Evolutionary conservation across 2,797 vertebrate species (phyloP).

Genomic region (Argya squamiceps): DNA sequence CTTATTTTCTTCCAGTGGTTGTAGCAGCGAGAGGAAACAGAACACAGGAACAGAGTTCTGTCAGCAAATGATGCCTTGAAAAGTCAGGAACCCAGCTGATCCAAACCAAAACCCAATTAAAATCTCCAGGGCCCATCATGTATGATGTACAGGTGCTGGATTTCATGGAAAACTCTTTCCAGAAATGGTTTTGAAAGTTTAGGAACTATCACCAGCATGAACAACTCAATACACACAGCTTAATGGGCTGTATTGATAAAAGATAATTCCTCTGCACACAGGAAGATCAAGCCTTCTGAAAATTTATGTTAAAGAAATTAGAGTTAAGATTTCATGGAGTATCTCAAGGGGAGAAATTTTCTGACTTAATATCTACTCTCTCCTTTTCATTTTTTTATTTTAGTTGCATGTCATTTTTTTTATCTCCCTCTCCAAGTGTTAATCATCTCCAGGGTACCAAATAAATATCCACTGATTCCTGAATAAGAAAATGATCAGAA

Average conservation of each 20-base stretch:
- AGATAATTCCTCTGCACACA: constrained; percentile 8
- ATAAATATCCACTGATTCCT: not conserved
- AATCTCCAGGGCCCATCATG: not conserved
- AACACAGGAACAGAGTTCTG: not conserved
- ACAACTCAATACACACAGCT: not conserved
- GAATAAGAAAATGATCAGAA: not conserved
- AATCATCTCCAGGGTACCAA: not conserved
- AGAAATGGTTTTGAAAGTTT: not conserved
- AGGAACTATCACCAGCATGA: not conserved
- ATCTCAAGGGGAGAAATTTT: not conserved
- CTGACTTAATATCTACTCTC: not conserved
- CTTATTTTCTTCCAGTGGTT: not conserved
- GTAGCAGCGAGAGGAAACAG: not conserved
- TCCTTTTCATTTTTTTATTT: not conserved
- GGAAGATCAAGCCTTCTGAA: constrained; percentile 26
- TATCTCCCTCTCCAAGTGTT: not conserved
- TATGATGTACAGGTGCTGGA: not conserved
- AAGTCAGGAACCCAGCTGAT: not conserved
- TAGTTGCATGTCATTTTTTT: not conserved
- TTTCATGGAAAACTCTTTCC: not conserved
- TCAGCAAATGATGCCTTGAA: not conserved
- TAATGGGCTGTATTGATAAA: constrained; percentile 24
- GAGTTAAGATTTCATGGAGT: constrained; percentile 9
- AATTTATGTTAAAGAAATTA: constrained; percentile 6
- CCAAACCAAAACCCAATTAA: not conserved